Percentiles rank a stretch among this genome's conserved stretches.
Evolutionary conservation across 2,113 vertebrate genomes (phyloP).

Genomic region (Brevimyrus niger): DNA sequence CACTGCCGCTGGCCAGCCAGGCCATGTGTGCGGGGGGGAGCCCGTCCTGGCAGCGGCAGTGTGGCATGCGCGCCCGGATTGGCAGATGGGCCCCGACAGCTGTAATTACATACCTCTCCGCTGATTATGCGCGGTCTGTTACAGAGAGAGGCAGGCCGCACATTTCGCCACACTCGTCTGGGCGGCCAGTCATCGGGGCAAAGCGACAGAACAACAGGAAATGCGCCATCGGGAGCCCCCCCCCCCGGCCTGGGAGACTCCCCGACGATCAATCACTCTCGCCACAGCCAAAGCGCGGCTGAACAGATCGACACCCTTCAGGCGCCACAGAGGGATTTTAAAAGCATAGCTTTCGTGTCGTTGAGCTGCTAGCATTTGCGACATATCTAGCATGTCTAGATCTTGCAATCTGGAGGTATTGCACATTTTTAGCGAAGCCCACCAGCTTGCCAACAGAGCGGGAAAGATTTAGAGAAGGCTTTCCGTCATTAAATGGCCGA

Average conservation of each 20-base stretch:
- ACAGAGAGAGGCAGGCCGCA: conserved; percentile 63
- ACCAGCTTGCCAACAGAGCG: not conserved
- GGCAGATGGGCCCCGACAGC: conserved; percentile 73
- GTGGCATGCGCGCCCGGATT: conserved; percentile 74
- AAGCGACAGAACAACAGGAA: conserved; percentile 54
- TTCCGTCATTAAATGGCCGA: not conserved
- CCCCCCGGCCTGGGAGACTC: conserved; percentile 16
- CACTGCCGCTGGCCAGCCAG: conserved; percentile 14
- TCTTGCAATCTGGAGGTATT: not conserved
- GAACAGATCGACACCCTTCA: not conserved
- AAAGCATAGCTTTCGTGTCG: not conserved
- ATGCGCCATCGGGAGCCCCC: not conserved
- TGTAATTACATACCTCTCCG: conserved; percentile 78
- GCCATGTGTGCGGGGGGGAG: conserved; percentile 1
- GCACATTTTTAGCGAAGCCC: not conserved
- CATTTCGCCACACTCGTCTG: conserved; percentile 58
- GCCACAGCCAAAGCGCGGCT: not conserved
- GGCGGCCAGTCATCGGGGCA: conserved; percentile 52
- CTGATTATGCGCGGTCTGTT: conserved; percentile 73
- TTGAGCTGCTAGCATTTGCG: not conserved
- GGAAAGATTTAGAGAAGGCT: not conserved
- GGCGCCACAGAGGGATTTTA: not conserved
- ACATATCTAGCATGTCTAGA: not conserved
- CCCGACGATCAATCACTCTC: conserved; percentile 9
- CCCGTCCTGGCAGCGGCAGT: conserved; percentile 32